phyloP scores from a whole-genome alignment of 2,888 invertebrate genomes.

The Agrochola litura region DNA sequence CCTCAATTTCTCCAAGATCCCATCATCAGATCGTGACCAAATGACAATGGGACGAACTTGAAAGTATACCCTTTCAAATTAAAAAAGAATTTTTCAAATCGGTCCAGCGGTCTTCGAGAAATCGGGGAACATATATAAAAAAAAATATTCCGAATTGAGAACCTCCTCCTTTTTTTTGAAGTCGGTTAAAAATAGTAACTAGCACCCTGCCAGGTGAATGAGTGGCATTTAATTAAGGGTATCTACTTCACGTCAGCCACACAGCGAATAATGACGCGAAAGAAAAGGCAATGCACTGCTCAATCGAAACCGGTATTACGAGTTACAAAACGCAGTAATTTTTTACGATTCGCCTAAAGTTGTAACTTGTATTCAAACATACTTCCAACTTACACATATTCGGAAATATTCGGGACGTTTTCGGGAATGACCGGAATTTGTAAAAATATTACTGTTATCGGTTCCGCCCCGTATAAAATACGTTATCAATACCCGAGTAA shows the following conservation, averaged over 20 bases:
- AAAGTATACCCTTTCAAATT: too few species aligned
- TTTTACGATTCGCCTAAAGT: slow-evolving; percentile 40
- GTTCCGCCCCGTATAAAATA: background rate
- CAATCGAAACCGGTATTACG: slow-evolving; percentile 46
- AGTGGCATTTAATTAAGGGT: slow-evolving; percentile 41
- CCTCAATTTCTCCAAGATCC: too few species aligned
- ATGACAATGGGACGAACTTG: too few species aligned
- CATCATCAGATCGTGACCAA: too few species aligned
- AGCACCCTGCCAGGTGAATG: slow-evolving; percentile 33
- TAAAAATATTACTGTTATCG: background rate
- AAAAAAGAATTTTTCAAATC: too few species aligned
- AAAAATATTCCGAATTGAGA: too few species aligned
- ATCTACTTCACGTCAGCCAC: slow-evolving; percentile 9
- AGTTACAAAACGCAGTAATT: slow-evolving; percentile 47
- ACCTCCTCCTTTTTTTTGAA: too few species aligned
- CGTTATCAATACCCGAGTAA: slow-evolving; percentile 20
- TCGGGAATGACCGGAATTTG: background rate
- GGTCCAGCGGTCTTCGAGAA: too few species aligned
- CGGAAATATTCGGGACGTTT: background rate
- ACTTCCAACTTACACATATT: background rate
- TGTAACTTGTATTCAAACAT: slow-evolving; percentile 26
- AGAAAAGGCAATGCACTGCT: slow-evolving; percentile 55
- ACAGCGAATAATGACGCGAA: slow-evolving; percentile 22
- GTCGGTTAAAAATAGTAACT: slow-evolving; percentile 20
- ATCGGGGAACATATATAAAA: too few species aligned